These are phyloP conservation scores for Lasaia peninsularis DNA, from an alignment of 1,140 invertebrate species.

Conservation along the genomic window DNA sequence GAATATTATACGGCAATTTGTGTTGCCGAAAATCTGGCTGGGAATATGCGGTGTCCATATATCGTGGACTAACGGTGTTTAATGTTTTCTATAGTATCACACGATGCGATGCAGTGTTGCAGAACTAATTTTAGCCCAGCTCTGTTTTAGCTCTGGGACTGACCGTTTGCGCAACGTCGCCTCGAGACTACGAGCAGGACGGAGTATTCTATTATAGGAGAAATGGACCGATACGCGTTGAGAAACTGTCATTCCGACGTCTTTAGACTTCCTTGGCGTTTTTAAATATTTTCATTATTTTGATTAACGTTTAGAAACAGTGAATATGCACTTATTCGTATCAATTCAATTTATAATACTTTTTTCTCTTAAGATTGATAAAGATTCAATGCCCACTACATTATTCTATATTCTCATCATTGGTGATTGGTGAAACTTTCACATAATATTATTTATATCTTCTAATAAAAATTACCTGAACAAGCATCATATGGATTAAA, in stretches of 20 bases:
- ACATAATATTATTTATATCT: too few species aligned
- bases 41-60: slow-evolving; percentile 67
- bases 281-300: slow-evolving; percentile 8
- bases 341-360: too few species aligned
- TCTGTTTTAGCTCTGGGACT: slow-evolving; percentile 56
- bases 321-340: too few species aligned
- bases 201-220: slow-evolving; percentile 67
- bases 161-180: slow-evolving; percentile 63
- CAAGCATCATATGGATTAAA: too few species aligned
- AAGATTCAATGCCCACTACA: too few species aligned
- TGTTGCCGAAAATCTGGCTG: slow-evolving; percentile 71
- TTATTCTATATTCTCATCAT: too few species aligned
- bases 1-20: slow-evolving; percentile 75
- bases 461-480: too few species aligned
- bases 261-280: slow-evolving; percentile 20
- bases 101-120: slow-evolving; percentile 66
- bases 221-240: slow-evolving; percentile 53
- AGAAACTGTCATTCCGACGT: slow-evolving; percentile 42
- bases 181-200: slow-evolving; percentile 41
- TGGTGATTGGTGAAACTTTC: too few species aligned
- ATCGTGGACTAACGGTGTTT: slow-evolving; percentile 56
- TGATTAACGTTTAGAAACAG: slow-evolving; percentile 4
- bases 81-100: slow-evolving; percentile 67
- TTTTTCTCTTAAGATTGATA: too few species aligned
- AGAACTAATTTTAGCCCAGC: slow-evolving; percentile 70